These are phyloP conservation scores for Drosophila orena DNA, from an alignment of 1,140 invertebrate genomes.

Conservation along the genomic window DNA sequence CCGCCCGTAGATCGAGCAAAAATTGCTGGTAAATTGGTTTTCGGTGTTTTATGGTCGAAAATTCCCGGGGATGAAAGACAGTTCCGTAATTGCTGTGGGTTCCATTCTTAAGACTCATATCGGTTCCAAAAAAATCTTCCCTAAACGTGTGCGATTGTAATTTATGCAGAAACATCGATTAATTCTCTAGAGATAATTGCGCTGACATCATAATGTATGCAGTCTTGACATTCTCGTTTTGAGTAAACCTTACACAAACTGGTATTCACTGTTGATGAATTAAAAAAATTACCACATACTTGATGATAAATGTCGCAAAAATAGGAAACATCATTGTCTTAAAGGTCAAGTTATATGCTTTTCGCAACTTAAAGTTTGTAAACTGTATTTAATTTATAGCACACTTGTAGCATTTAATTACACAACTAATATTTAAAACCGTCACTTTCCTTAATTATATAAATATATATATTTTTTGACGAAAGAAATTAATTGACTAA, in stretches of 20 bases:
- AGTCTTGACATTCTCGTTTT: conserved; percentile 25
- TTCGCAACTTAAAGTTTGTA: background rate
- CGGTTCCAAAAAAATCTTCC: background rate
- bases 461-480: conserved; percentile 2
- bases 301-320: too few relatives aligned
- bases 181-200: background rate
- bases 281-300: background rate
- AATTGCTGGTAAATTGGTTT: conserved; percentile 77
- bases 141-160: background rate
- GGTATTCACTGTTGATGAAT: background rate
- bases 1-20: conserved; percentile 65
- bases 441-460: conserved; percentile 13
- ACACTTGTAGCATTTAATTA: too few relatives aligned
- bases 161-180: background rate
- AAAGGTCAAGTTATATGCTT: conserved; percentile 1
- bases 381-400: background rate
- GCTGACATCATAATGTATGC: conserved; percentile 20
- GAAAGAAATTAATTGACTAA: conserved; percentile 51
- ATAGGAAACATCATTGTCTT: too few relatives aligned
- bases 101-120: conserved; percentile 7
- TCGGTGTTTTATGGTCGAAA: conserved; percentile 52
- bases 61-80: conserved; percentile 3
- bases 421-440: background rate
- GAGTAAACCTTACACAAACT: background rate
- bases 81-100: conserved; percentile 39